Percentiles rank a stretch among this genome's conserved stretches.
These are phyloP conservation scores for Lathronympha strigana DNA, from an alignment of 2,888 invertebrate species.

Conservation along the genomic window DNA sequence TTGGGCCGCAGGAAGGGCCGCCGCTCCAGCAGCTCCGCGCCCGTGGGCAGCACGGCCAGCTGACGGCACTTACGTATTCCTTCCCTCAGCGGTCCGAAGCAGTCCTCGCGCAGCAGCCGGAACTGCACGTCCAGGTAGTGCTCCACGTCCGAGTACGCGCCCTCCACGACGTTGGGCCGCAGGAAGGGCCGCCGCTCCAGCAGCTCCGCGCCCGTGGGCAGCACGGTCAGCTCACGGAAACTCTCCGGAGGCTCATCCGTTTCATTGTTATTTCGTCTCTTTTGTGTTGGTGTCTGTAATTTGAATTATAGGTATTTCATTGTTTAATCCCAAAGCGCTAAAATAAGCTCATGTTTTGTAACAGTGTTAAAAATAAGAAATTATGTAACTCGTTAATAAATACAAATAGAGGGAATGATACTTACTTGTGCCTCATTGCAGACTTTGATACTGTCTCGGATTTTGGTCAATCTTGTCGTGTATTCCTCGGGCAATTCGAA, in stretches of 20 bases:
- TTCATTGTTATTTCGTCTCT: constrained; percentile 19
- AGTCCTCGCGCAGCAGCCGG: too few species aligned
- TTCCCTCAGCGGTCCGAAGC: too few species aligned
- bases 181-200: constrained; percentile 58
- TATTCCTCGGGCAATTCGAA: constrained; percentile 56
- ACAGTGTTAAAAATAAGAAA: too few species aligned
- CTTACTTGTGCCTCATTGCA: constrained; percentile 49
- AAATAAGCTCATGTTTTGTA: too few species aligned
- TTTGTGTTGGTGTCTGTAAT: constrained; percentile 8
- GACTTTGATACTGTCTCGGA: constrained; percentile 54
- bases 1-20: too few species aligned
- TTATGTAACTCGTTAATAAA: too few species aligned
- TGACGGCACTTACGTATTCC: too few species aligned
- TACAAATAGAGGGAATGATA: too few species aligned
- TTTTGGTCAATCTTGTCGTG: constrained; percentile 50
- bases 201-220: constrained; percentile 64
- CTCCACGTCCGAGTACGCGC: constrained; percentile 85
- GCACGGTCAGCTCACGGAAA: constrained; percentile 64
- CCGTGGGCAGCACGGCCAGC: too few species aligned
- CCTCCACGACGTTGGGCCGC: constrained; percentile 83
- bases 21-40: too few species aligned
- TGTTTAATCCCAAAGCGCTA: too few species aligned
- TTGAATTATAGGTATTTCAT: neutral
- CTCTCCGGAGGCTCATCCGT: constrained; percentile 62
- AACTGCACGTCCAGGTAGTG: constrained; percentile 90